Conservation (phyloP, 2,797 vertebrate genomes). For the Caiman crocodilus region DNA sequence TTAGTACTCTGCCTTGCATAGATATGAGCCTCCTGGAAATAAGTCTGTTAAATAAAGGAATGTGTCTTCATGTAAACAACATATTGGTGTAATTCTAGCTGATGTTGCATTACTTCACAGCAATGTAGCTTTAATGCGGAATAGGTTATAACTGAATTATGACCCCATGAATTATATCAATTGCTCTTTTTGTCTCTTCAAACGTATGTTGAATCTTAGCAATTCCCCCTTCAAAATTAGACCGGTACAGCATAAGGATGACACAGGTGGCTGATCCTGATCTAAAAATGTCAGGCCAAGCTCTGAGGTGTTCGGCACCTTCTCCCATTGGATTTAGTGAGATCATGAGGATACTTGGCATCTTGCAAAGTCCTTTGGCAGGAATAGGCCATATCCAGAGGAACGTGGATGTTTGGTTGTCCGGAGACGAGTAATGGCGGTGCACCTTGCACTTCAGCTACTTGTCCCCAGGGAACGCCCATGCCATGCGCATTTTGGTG, state of each 20-base stretch:
- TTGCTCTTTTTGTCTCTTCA: too few relatives aligned
- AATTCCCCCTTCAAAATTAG: constrained; percentile 3
- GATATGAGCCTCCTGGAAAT: not conserved
- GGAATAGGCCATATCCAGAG: not conserved
- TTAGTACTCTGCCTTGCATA: not conserved
- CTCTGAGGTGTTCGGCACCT: not conserved
- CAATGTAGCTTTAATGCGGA: not conserved
- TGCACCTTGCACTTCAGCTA: too few relatives aligned
- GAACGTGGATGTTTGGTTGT: too few relatives aligned
- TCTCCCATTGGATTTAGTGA: not conserved
- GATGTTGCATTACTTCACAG: not conserved
- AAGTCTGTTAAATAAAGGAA: not conserved
- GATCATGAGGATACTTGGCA: not conserved
- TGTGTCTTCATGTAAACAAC: not conserved
- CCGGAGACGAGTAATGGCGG: too few relatives aligned
- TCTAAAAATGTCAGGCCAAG: not conserved
- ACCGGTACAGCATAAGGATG: not conserved
- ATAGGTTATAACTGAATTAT: not conserved
- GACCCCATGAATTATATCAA: not conserved
- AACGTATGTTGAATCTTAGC: too few relatives aligned
- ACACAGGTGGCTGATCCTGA: not conserved
- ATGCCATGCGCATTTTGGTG: too few relatives aligned
- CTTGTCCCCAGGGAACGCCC: too few relatives aligned
- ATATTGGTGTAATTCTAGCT: not conserved
- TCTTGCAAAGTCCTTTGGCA: not conserved